A percentile compares a stretch with the other conserved stretches of the same genome.
Conservation (phyloP, 2,888 invertebrate genomes). For the Galerucella nymphaeae region DNA sequence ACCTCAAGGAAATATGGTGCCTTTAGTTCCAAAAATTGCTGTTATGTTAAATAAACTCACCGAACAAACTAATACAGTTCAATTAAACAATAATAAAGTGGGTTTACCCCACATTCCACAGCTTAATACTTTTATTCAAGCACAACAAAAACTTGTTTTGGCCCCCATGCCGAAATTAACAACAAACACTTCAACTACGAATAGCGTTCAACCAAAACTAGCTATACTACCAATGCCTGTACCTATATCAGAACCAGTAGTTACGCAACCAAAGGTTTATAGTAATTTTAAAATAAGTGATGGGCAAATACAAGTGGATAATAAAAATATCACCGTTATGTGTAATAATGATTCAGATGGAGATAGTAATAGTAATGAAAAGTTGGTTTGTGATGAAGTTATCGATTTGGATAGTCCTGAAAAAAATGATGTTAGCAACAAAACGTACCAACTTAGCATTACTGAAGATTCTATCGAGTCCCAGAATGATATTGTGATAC, state of each 20-base stretch:
- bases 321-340: slow-evolving; percentile 68
- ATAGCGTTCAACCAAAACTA: slow-evolving; percentile 65
- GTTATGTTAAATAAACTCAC: slow-evolving; percentile 65
- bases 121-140: slow-evolving; percentile 42
- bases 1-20: slow-evolving; percentile 59
- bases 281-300: slow-evolving; percentile 74
- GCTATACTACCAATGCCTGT: slow-evolving; percentile 60
- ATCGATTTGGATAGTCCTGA: slow-evolving; percentile 63
- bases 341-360: slow-evolving; percentile 57
- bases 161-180: slow-evolving; percentile 72
- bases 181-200: slow-evolving; percentile 69
- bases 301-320: slow-evolving; percentile 55
- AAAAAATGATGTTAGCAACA: slow-evolving; percentile 53
- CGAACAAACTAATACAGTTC: slow-evolving; percentile 60
- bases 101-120: slow-evolving; percentile 32
- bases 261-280: slow-evolving; percentile 69
- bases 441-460: slow-evolving; percentile 61
- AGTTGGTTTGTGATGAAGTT: slow-evolving; percentile 66
- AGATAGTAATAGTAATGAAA: slow-evolving; percentile 54
- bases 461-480: slow-evolving; percentile 60
- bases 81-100: slow-evolving; percentile 36
- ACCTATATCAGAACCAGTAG: slow-evolving; percentile 44
- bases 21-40: slow-evolving; percentile 68
- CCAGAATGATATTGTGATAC: slow-evolving; percentile 63
- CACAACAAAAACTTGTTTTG: slow-evolving; percentile 66